Evolutionary conservation across 2,888 invertebrate genomes (phyloP).

Genomic region (Melieria omissa): DNA sequence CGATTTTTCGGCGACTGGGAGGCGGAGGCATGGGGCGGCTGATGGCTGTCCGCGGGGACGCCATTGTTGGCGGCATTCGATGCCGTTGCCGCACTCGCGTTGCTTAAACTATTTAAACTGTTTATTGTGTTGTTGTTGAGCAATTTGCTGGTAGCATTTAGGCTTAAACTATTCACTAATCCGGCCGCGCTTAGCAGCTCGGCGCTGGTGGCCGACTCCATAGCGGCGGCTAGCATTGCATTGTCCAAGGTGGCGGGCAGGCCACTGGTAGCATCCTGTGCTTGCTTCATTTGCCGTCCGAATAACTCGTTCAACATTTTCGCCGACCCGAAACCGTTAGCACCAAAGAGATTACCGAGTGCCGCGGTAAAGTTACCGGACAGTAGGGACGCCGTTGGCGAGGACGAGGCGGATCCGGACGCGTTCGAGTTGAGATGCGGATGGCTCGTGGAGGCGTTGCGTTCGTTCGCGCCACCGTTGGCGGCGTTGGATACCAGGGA

Average conservation of each 20-base stretch:
- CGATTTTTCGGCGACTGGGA: constrained; percentile 47
- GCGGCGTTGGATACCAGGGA: constrained; percentile 30
- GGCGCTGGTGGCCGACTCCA: constrained; percentile 66
- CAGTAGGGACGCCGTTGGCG: constrained; percentile 52
- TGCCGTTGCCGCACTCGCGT: constrained; percentile 24
- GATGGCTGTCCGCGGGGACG: constrained; percentile 27
- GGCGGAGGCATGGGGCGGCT: constrained; percentile 25
- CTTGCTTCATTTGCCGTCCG: constrained; percentile 82
- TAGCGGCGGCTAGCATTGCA: constrained; percentile 65
- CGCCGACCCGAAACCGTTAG: constrained; percentile 86
- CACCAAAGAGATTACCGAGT: constrained; percentile 75
- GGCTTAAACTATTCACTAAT: constrained; percentile 52
- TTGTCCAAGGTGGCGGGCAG: constrained; percentile 67
- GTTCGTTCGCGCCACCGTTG: constrained; percentile 34
- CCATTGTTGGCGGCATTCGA: constrained; percentile 25
- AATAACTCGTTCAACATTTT: constrained; percentile 93
- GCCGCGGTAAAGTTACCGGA: constrained; percentile 55
- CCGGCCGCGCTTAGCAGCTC: constrained; percentile 66
- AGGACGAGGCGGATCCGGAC: constrained; percentile 52
- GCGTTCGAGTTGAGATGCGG: constrained; percentile 42
- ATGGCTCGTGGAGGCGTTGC: constrained; percentile 37
- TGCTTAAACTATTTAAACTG: constrained; percentile 46
- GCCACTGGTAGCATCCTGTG: constrained; percentile 70
- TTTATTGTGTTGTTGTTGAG: constrained; percentile 56
- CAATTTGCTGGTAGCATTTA: constrained; percentile 57